Conservation (phyloP, 2,888 invertebrate species). For the Drosophila mettleri region DNA sequence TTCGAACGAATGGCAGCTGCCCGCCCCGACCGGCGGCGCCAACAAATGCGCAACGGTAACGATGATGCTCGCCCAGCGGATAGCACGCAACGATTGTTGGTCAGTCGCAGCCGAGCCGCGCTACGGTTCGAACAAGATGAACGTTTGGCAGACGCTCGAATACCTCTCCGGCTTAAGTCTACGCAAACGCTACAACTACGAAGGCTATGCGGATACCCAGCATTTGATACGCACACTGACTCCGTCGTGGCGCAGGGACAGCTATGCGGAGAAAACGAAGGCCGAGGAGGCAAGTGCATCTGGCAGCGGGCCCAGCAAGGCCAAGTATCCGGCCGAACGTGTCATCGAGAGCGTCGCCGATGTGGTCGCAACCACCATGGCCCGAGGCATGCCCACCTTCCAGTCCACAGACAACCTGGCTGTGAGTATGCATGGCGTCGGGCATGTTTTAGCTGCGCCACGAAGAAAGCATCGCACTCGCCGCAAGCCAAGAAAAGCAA, state of each 20-base stretch:
- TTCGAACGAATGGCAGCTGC: slow-evolving; percentile 60
- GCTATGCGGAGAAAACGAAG: slow-evolving; percentile 76
- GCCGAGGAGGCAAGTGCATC: slow-evolving; percentile 46
- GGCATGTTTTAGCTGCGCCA: slow-evolving; percentile 4
- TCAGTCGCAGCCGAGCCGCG: slow-evolving; percentile 82
- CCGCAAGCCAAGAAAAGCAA: slow-evolving; percentile 15
- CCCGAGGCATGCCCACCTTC: slow-evolving; percentile 32
- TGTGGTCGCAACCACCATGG: slow-evolving; percentile 31
- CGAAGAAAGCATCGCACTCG: slow-evolving; percentile 37
- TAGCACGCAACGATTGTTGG: slow-evolving; percentile 81
- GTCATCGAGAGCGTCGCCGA: slow-evolving; percentile 28
- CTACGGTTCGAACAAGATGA: slow-evolving; percentile 83
- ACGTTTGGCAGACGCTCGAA: slow-evolving; percentile 84
- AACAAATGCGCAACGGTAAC: slow-evolving; percentile 77
- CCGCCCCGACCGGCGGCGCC: slow-evolving; percentile 42
- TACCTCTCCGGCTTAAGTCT: slow-evolving; percentile 79
- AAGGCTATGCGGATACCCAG: slow-evolving; percentile 81
- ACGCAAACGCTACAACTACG: slow-evolving; percentile 82
- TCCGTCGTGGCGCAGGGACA: slow-evolving; percentile 81
- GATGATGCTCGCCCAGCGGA: slow-evolving; percentile 82
- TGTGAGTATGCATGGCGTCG: slow-evolving; percentile 8
- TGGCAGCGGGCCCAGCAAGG: slow-evolving; percentile 24
- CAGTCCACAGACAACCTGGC: slow-evolving; percentile 50
- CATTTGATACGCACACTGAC: slow-evolving; percentile 77
- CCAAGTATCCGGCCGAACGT: slow-evolving; percentile 49